Base-by-base conservation (phyloP, 1,140 invertebrate genomes). In the Pissodes strobi region DNA sequence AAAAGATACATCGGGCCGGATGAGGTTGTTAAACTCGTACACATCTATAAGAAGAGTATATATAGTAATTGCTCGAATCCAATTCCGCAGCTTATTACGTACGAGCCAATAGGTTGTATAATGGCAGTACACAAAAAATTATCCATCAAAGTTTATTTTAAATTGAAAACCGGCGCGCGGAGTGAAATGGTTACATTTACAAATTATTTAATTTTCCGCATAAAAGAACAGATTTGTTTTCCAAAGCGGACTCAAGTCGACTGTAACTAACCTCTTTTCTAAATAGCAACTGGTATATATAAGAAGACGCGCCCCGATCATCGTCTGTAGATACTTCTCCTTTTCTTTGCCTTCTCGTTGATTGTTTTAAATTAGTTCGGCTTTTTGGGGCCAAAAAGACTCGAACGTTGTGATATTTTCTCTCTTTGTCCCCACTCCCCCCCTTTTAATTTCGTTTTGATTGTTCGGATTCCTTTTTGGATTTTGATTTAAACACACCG, bases 161-260 rank as follows among this genome's bases (percentile, higher is more conserved):
- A 57, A 57, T 55, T 55, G 34, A 55, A 55, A 55, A 39, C 34
- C 52, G 34, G 39, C 15, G 43, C 27, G 48, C 51, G 57, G 59
- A 68, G 59, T 66, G 64, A 69, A 67, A 57, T 21, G 64, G 39
- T 25, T 63, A 67, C 60, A 73, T 70, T 72, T 72, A 72, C 64
- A 72, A 72, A 73, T 73, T 73, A 73, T 73, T 73, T 73, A 73
- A 73, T 73, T 73, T 73, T 73, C 70, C 72, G 57, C 64, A 61
- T 59, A 72, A 70, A 70, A 66, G 72, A 73, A 62, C 70, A 70
- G 71, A 71, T 72, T 68, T 70, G 69, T 73, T 73, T 73, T 70
- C 72, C 57, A 60, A 68, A 70, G 71, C 68, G 63, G 66, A 51
- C 48, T 52, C 59, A 59, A 66, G 30, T 73, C 70, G 52, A 70